Evolutionary conservation across 2,888 invertebrate genomes (phyloP).

Genomic region (Prostheceraeus crozeri): DNA sequence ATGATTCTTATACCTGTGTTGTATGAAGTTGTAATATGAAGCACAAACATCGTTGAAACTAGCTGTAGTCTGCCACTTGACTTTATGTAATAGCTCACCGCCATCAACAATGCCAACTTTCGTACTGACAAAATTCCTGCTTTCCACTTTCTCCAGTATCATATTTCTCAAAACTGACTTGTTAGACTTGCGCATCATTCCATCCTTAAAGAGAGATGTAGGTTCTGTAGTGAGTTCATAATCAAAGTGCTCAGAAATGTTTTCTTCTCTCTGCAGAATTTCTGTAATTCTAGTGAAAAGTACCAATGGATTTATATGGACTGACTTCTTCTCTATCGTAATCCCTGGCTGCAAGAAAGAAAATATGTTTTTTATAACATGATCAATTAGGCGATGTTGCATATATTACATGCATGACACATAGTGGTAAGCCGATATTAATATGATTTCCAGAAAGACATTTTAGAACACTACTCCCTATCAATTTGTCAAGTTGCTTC

Average conservation of each 20-base stretch:
- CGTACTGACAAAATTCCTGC: background rate
- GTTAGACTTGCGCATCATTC: slow-evolving; percentile 25
- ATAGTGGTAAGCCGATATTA: no score
- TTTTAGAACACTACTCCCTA: no score
- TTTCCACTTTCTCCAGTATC: background rate
- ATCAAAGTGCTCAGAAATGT: slow-evolving; percentile 4
- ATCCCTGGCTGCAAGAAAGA: no score
- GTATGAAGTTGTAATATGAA: no score
- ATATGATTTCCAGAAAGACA: no score
- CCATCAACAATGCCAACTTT: background rate
- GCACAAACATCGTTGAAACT: slow-evolving; percentile 3
- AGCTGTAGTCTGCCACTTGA: background rate
- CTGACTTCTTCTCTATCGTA: no score
- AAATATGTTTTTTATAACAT: no score
- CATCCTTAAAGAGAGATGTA: slow-evolving; percentile 11
- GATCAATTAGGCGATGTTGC: no score
- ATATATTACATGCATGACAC: no score
- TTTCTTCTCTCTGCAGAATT: slow-evolving; percentile 4
- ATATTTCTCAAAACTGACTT: slow-evolving; percentile 14
- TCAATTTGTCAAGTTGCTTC: no score
- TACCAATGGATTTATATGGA: slow-evolving; percentile 13
- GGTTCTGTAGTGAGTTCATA: slow-evolving; percentile 23
- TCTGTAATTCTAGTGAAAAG: background rate
- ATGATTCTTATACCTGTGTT: no score
- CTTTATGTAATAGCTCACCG: slow-evolving; percentile 3